Percentiles rank a stretch among this genome's conserved stretches.
phyloP scores from a whole-genome alignment of 2,113 vertebrate genomes.

The Cyphomyrus discorhynchus region DNA sequence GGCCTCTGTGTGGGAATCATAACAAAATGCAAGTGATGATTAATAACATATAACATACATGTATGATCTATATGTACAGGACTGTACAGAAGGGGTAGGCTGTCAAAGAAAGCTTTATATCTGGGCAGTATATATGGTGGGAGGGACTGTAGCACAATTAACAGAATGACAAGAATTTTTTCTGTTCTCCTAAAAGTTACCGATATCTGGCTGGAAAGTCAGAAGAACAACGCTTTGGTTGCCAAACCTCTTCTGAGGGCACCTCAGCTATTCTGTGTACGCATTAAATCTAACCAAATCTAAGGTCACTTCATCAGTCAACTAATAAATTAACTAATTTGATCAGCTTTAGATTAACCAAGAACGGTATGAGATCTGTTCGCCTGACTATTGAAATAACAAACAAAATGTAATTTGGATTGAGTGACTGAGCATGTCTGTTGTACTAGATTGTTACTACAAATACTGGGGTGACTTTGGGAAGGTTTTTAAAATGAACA shows the following conservation, averaged over 20 bases:
- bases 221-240: neutral
- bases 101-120: neutral
- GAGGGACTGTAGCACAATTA: neutral
- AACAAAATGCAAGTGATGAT: neutral
- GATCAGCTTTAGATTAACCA: neutral
- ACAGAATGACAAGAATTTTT: neutral
- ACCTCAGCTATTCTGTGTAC: neutral
- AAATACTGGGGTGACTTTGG: neutral
- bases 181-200: neutral
- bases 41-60: neutral
- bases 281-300: neutral
- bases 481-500: neutral
- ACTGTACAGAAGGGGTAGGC: neutral
- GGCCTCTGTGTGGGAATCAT: neutral
- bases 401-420: neutral
- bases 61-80: neutral
- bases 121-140: neutral
- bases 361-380: neutral
- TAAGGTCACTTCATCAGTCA: neutral
- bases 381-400: neutral
- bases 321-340: neutral
- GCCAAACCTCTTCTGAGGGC: neutral
- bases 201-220: neutral
- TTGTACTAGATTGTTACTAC: neutral
- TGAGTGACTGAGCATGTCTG: neutral